These are phyloP conservation scores for Trichomycterus rosablanca DNA, from an alignment of 2,113 vertebrate species.

Conservation along the genomic window DNA sequence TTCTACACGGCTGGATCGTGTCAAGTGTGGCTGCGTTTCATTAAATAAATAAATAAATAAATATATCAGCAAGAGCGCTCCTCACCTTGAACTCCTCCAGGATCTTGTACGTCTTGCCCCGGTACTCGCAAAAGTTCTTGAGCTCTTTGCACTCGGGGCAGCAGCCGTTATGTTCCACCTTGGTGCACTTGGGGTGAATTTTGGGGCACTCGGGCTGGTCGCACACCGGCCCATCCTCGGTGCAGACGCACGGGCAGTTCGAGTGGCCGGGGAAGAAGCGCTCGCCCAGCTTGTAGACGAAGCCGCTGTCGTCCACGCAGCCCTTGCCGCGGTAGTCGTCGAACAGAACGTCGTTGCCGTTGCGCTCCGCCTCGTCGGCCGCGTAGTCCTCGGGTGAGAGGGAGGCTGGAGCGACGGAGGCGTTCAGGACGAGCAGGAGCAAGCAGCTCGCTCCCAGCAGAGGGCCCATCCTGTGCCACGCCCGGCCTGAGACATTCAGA, in stretches of 20 bases:
- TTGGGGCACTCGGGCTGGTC: conserved; percentile 97
- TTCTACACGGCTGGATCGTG: no score
- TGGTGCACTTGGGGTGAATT: conserved; percentile 98
- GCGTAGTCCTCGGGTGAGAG: conserved; percentile 88
- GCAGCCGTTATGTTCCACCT: conserved; percentile 98
- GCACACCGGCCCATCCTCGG: conserved; percentile 96
- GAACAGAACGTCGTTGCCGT: conserved; percentile 88
- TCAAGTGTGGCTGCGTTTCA: no score
- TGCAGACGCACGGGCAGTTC: conserved; percentile 97
- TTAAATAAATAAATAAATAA: no score
- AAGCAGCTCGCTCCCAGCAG: conserved; percentile 77
- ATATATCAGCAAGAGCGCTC: neutral
- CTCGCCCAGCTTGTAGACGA: conserved; percentile 96
- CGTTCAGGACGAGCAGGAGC: conserved; percentile 80
- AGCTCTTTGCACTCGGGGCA: conserved; percentile 98
- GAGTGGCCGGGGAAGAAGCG: conserved; percentile 98
- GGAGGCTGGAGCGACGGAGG: conserved; percentile 75
- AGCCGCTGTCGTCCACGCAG: conserved; percentile 97
- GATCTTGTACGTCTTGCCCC: conserved; percentile 95
- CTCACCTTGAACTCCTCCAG: conserved; percentile 99
- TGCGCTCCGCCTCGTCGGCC: conserved; percentile 86
- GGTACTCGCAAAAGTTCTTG: conserved; percentile 98
- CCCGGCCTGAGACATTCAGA: conserved; percentile 64
- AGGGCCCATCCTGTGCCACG: conserved; percentile 87
- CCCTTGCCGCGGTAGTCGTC: conserved; percentile 98